These are phyloP conservation scores for Mechanitis mazaeus DNA, from an alignment of 2,888 invertebrate species.

Conservation along the genomic window DNA sequence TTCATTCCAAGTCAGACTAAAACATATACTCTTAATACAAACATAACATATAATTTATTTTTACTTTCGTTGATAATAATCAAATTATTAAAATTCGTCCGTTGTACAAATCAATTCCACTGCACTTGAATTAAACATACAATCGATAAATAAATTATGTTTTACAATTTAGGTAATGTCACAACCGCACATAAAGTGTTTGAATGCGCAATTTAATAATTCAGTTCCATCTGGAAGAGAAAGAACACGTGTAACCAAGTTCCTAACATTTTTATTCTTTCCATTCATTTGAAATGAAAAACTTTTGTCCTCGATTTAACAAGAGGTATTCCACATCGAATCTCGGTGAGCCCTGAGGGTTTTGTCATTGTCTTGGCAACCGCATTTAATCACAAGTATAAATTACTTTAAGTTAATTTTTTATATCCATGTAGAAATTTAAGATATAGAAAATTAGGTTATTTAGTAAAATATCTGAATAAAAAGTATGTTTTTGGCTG, in stretches of 20 bases:
- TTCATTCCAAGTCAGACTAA: slow-evolving; percentile 3
- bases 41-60: no score
- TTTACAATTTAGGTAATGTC: slow-evolving; percentile 1
- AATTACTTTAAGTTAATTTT: slow-evolving; percentile 19
- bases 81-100: no score
- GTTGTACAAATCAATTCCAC: no score
- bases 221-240: slow-evolving; percentile 7
- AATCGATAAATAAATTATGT: no score
- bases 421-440: slow-evolving; percentile 12
- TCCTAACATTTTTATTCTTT: slow-evolving; percentile 14
- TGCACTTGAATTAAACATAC: no score
- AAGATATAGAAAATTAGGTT: background rate
- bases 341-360: slow-evolving; percentile 16
- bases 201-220: slow-evolving; percentile 9
- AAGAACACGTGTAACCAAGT: slow-evolving; percentile 17
- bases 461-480: no score
- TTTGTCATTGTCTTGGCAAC: slow-evolving; percentile 17
- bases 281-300: slow-evolving; percentile 16
- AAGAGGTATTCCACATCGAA: slow-evolving; percentile 17
- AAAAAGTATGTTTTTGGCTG: no score
- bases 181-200: background rate
- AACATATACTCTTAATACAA: no score
- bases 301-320: slow-evolving; percentile 20
- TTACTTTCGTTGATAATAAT: no score
- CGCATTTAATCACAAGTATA: slow-evolving; percentile 25